phyloP scores from a whole-genome alignment of 64 coral and sea anemone species.

The Montipora sp. region DNA sequence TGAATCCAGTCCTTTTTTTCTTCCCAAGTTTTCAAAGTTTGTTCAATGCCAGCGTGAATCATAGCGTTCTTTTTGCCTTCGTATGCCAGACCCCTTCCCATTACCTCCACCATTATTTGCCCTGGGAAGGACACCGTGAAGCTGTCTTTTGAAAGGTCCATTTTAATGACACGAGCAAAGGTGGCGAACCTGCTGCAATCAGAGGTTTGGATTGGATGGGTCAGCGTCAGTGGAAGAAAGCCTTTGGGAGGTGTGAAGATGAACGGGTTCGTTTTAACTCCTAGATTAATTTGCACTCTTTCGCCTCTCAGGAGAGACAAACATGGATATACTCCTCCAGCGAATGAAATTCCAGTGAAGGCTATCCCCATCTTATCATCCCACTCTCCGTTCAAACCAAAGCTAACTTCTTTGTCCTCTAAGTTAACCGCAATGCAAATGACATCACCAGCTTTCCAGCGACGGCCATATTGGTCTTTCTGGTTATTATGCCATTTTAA shows the following conservation, averaged over 20 bases:
- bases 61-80: conserved; percentile 83
- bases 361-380: conserved; percentile 55
- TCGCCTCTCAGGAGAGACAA: conserved; percentile 71
- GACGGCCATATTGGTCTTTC: conserved; percentile 62
- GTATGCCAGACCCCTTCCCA: conserved; percentile 68
- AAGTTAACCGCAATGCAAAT: conserved; percentile 68
- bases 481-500: conserved; percentile 75
- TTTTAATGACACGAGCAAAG: conserved; percentile 68
- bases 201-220: not conserved
- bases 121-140: conserved; percentile 74
- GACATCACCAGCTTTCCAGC: conserved; percentile 69
- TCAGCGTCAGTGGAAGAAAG: conserved; percentile 41
- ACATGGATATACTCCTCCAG: conserved; percentile 74
- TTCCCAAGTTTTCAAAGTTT: conserved; percentile 68
- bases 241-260: conserved; percentile 48
- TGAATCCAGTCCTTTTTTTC: conserved; percentile 22
- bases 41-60: conserved; percentile 71
- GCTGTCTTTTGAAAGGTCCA: conserved; percentile 71
- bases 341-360: conserved; percentile 49
- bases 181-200: conserved; percentile 69
- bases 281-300: conserved; percentile 67
- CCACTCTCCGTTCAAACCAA: conserved; percentile 77
- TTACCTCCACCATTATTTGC: conserved; percentile 81
- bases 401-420: conserved; percentile 50
- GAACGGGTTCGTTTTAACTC: conserved; percentile 66